Evolutionary conservation across 1,140 invertebrate genomes (phyloP), one percentile per base, ranked within the genome.

Genomic region (Trigoniulus corallinus): DNA sequence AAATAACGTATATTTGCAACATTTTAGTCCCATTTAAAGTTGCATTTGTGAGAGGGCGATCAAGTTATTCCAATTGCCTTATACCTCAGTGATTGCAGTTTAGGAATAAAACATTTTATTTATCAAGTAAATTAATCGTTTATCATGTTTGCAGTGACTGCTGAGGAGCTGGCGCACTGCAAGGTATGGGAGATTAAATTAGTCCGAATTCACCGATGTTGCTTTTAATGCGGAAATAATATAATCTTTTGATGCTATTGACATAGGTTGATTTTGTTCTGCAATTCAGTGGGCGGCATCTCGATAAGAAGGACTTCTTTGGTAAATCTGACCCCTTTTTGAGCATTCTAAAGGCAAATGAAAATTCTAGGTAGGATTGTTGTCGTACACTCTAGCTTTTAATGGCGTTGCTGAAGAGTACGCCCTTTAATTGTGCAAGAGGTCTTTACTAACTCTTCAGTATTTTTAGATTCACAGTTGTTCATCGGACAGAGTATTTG

Each of bases 401-500:
- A n/a, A n/a, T n/a, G 29, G 7, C 15, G 29, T 34, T 34, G 7
- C 7, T 7, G 7, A 34, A 34, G 7, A 34, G 7, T 7, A 34
- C 29, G 7, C 7, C 7, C 7, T 34, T 34, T 7, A 34, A 34
- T 20, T 24, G 25, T 46, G 23, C 20, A 21, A 21, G 15, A 39
- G 27, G 46, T 20, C 13, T 43, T 24, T 7, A 40, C 24, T 55
- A 22, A 21, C 46, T 18, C 23, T 29, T 29, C 34, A 3, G 12
- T 22, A 2, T 10, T 12, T 58, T 15, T 50, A 69, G 69, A 7
- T 72, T 61, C 54, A 66, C 70, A 21, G 61, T 72, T 15, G 72
- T 74, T 26, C 70, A 74, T 55, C 65, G 71, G 60, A 74, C 72
- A 20, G 73, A 75, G 61, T 67, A 71, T 2, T 68, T 74, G 2